Base-by-base conservation (phyloP, 2,888 invertebrate species). In the Metalampra italica region DNA sequence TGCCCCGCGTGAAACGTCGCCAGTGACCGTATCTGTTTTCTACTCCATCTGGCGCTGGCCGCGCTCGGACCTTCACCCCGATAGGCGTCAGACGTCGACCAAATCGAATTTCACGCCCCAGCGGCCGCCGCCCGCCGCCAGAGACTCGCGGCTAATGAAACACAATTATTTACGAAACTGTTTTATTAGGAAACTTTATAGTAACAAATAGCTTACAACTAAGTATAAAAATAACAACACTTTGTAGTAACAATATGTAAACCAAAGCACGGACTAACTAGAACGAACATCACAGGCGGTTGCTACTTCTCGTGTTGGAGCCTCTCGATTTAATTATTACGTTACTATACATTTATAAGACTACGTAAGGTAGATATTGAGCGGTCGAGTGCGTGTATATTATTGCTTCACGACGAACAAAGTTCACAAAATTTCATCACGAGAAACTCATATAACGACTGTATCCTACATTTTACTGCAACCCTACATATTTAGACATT, bases 101-200 rank as follows among this genome's bases (percentile, higher is more conserved):
- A 66, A 69, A 75, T 69, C 76, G 60, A 68, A 78, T 84, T 82
- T 83, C 82, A 83, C 78, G 83, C 71, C 63, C 66, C 74, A n/a
- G n/a, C n/a, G n/a, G 59, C 11, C 39, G 14, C 52, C 56, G 60
- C 68, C 66, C 66, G 71, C 73, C 68, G 66, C 59, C 13, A 60
- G n/a, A n/a, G n/a, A 61, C 68, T 61, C 62, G 53, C 66, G 62
- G 60, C 57, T 62, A 73, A 69, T 74, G 81, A 82, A 84, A 85
- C 71, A 36, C 69, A 60, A 66, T 62, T 63, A 61, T 83, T 86
- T 79, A 79, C 76, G 82, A 85, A 84, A 87, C 67, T 56, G 32
- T 59, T 87, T 88, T 87, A 88, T 87, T 87, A 78, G 69, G 87
- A 85, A 87, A 88, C 82, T 78, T 80, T 82, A 69, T 63, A 71